Evolutionary conservation across 2,888 invertebrate species (phyloP), one percentile per base, ranked within the genome.

Genomic region (Eupelmus urozonus): DNA sequence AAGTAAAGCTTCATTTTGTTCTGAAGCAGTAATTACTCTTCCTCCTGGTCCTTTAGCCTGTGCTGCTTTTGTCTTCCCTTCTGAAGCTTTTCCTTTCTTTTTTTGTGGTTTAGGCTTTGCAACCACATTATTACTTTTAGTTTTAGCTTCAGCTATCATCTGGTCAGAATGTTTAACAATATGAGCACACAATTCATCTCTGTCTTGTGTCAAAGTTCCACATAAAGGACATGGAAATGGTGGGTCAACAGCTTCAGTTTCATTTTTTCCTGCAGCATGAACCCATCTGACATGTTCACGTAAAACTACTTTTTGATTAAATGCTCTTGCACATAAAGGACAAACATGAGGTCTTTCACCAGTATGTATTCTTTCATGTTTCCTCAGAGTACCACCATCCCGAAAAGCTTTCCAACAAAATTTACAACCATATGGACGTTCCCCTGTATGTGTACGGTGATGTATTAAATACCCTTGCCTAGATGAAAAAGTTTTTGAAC

Each of bases 321-420:
- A 92, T n/a, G 92, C 91, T 70, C 91, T 90, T 2, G 90, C 85
- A 83, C 92, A 92, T 1, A 92, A 83, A 1, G 92, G 91, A 85
- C 92, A 92, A 18, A 90, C 91, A 77, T 92, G 91, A 0, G 92
- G 92, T 57, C 91, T 88, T 80, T 92, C 91, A 0, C 92, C 92
- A 0, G 91, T 91, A 74, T 91, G 91, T 63, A 91, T 91, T 23
- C 91, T 86, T 81, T 91, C 91, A 76, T 91, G 91, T 82, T 91
- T 91, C 51, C 91, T 86, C 40, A 91, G 83, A 1, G 91, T 91
- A 1, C 91, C 92, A 13, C 92, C 92, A 79, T 92, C 92, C 11
- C 92, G 89, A 83, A 92, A 92, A 0, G 91, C 90, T 82, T 92
- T 92, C 91, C 90, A 90, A 81, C 92, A 92, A 80, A 89, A 91